Evolutionary conservation across 1,140 invertebrate genomes (phyloP).

Genomic region (Mylabris phalerata): DNA sequence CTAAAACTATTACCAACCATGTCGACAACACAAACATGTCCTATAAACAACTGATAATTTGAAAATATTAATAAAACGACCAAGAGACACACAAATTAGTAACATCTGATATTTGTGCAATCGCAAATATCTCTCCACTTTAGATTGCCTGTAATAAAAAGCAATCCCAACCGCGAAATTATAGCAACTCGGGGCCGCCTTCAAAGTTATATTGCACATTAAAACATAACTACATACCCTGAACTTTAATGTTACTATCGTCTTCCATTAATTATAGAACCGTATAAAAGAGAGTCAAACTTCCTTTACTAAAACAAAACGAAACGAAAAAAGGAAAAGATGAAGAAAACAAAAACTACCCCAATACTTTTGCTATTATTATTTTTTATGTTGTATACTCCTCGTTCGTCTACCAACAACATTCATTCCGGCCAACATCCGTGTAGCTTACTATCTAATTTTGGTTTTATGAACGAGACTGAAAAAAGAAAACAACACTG

Average conservation of each 20-base stretch:
- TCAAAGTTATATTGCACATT: constrained; percentile 1
- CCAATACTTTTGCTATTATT: too few relatives aligned
- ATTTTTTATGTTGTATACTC: too few relatives aligned
- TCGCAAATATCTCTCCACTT: constrained; percentile 3
- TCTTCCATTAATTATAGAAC: constrained; percentile 5
- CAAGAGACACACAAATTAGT: constrained; percentile 4
- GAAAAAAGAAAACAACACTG: too few relatives aligned
- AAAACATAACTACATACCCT: constrained; percentile 4
- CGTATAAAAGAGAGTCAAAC: neutral
- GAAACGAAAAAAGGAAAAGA: too few relatives aligned
- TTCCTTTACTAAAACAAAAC: too few relatives aligned
- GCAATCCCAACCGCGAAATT: neutral
- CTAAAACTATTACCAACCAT: too few relatives aligned
- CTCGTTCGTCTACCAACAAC: too few relatives aligned
- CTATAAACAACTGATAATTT: constrained; percentile 10
- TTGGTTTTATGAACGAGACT: too few relatives aligned
- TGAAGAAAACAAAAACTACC: too few relatives aligned
- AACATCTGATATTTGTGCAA: constrained; percentile 9
- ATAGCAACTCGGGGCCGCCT: neutral
- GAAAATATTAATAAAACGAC: constrained; percentile 1
- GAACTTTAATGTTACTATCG: constrained; percentile 2
- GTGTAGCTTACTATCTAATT: too few relatives aligned
- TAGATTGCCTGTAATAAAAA: neutral
- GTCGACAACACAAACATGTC: neutral
- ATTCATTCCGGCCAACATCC: too few relatives aligned